Evolutionary conservation across 1,140 invertebrate genomes (phyloP), one percentile per base, ranked within the genome.

Genomic region (Lysiphlebus fabarum): DNA sequence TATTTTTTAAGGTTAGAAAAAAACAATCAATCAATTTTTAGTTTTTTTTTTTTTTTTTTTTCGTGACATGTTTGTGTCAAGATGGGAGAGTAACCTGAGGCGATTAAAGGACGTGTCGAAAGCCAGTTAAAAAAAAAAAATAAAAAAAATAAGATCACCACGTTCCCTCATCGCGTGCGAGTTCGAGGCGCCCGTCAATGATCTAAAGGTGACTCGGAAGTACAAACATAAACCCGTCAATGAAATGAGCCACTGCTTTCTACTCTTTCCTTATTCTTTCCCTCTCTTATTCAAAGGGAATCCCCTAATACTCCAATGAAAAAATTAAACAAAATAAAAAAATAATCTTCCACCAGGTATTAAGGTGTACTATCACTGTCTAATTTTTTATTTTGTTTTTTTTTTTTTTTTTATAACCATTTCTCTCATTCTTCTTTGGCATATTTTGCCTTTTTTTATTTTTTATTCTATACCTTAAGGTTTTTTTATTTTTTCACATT

Each of bases 401-500:
- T 1, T 41, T 2, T 4, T 12, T 45, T 45, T 45, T 17, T n/a
- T 12, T n/a, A n/a, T n/a, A n/a, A n/a, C n/a, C n/a, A n/a, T n/a
- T 2, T 45, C 14, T 45, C 6, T 45, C 6, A 12, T 45, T 45
- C 6, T 45, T 45, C 6, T 45, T 45, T 17, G 17, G 17, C 17
- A 17, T 17, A 17, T 45, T 45, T 45, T 2, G 53, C 47, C 58
- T 48, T 63, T 61, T 57, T 57, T 53, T 12, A 11, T 49, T 59
- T 42, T 14, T 36, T 59, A 33, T 59, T 8, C 45, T 40, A 26
- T 36, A n/a, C 51, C 51, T 54, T 44, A 53, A 26, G 41, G 41
- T 42, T 14, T 59, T 38, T 54, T 49, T 58, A 56, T 61, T 43
- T 44, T 60, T 53, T 60, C 50, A 60, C 58, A 60, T 61, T 60